Evolutionary conservation across 2,797 vertebrate species (phyloP), one percentile per base, ranked within the genome.

Genomic region (Echiichthys vipera): DNA sequence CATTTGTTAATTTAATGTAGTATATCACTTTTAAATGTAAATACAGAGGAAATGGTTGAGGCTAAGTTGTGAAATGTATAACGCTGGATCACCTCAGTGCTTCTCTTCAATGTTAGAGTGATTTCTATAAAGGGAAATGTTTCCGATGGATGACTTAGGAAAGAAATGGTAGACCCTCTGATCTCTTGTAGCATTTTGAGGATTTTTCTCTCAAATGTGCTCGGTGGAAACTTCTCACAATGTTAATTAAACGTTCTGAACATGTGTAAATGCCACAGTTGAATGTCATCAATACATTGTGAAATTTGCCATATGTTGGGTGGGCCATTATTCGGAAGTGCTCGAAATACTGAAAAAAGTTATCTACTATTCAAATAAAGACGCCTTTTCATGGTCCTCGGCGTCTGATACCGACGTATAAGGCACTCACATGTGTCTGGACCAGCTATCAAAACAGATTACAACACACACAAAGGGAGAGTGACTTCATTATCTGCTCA

Each of bases 241-340:
- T 51, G 47, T 80, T 22, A 68, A 83, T 81, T 83, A 81, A 79
- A 83, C 20, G 18, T 68, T 68, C 25, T 65, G 0, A 74, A 49
- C 45, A 56, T 53, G 17, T 70, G 34, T 51, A 67, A 78, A 66
- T 47, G 42, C 6, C 27, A 36, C 17, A 34, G 11, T 20, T 43
- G 10, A 49, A 54, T 40, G 24, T 50, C 5, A 29, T 64, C 9
- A 10, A 18, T 22, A 32, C 3, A 17, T 24, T 0, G 10, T 45
- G 17, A 30, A 56, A 62, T 36, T 11, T 14, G 17, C 1, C 2
- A 4, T 34, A 9, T 14, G 7, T 20, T 29, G 25, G 4, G 12
- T 14, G 12, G 14, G 22, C 5, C n/a, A n/a, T 3, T n/a, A 20
- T 9, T 36, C 34, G n/a, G n/a, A n/a, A n/a, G n/a, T n/a, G n/a